Base-by-base conservation (phyloP, 2,113 vertebrate genomes). In the Acrocephalus arundinaceus region DNA sequence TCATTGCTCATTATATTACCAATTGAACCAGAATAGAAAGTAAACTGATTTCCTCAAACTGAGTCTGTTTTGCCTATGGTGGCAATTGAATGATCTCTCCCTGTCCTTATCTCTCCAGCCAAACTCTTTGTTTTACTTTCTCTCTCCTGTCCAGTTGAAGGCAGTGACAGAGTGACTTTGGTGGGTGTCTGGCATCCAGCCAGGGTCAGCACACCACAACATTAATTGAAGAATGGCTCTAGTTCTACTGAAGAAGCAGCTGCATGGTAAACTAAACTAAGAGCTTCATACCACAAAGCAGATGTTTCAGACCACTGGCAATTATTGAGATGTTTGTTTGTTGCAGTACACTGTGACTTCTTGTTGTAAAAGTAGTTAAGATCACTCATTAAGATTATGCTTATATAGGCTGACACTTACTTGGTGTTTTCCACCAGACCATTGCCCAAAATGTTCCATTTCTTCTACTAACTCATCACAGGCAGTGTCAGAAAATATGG, bases 391-490 rank as follows among this genome's bases (percentile, higher is more conserved):
- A 86, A 83, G 62, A 73, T 68, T 25, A 78, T 10, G 4, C 58
- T 84, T 84, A 85, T 48, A 87, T 16, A 87, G 33, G 28, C 35
- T 49, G 51, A 77, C 85, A 97, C 99, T 98, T 97, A 99, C 99
- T 96, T 98, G 96, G 86, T 99, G 98, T 91, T 81, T 99, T 82
- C 99, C 99, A 71, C 99, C 99, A 67, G 99, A 99, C 99, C 99
- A 99, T 14, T 98, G 96, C 37, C 99, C 99, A 67, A 96, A 98
- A 93, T 99, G 97, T 92, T 99, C 99, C 99, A 99, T 99, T 97
- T 99, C 99, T 93, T 99, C 98, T 7, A 99, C 98, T 59, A 99
- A 48, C 90, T 99, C 99, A 95, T 99, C 99, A 96, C 99, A 99
- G 72, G 98, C 98, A 68, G 98, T 85, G 72, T 98, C 98, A 45